phyloP scores from a whole-genome alignment of 2,113 vertebrate genomes.

The Hippocampus mohnikei region DNA sequence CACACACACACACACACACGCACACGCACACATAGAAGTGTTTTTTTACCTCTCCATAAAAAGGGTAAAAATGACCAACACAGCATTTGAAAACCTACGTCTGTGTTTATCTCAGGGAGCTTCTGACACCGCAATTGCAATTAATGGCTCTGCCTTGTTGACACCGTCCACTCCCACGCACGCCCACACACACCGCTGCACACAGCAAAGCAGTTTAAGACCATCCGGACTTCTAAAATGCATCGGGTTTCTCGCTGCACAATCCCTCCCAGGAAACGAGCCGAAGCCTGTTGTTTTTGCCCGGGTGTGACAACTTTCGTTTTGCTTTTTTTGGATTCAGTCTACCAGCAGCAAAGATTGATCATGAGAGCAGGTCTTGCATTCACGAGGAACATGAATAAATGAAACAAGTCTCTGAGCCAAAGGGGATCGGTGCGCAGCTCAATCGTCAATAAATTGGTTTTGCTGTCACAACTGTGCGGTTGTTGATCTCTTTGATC shows the following conservation, averaged over 20 bases:
- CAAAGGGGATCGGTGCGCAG: background rate
- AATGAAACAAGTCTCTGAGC: background rate
- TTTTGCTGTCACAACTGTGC: background rate
- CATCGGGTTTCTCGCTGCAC: conserved; percentile 8
- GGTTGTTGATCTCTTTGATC: background rate
- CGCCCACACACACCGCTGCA: background rate
- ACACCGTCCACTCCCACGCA: conserved; percentile 6
- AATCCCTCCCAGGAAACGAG: background rate
- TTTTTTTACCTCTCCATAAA: background rate
- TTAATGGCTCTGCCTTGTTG: conserved; percentile 17
- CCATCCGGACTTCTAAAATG: conserved; percentile 11
- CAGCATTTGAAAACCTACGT: background rate
- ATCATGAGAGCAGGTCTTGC: background rate
- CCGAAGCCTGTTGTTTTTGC: background rate
- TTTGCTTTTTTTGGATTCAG: background rate
- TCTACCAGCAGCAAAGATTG: conserved; percentile 9
- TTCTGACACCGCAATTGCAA: background rate
- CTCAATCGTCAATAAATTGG: background rate
- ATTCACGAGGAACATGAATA: conserved; percentile 9
- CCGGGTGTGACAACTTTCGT: background rate
- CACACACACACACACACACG: background rate
- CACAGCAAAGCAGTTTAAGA: conserved; percentile 7
- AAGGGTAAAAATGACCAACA: background rate
- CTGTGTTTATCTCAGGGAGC: conserved; percentile 11
- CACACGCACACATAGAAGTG: background rate